Conservation (phyloP, 2,888 invertebrate species). For the Drosophila formosana region DNA sequence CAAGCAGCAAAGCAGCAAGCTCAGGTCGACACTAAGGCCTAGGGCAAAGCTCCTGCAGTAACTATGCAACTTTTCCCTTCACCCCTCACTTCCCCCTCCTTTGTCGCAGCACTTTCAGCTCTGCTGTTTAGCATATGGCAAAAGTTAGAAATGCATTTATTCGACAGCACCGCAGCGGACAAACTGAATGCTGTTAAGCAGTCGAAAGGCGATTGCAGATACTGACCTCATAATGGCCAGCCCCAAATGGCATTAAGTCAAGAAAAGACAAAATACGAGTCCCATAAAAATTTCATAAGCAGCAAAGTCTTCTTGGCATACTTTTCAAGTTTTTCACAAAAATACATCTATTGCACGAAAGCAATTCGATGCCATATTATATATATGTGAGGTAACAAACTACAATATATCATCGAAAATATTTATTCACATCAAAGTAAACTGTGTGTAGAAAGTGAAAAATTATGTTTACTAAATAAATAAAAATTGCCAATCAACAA, state of each 20-base stretch:
- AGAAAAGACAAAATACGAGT: neutral
- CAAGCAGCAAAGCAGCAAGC: slow-evolving; percentile 35
- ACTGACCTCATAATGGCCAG: slow-evolving; percentile 15
- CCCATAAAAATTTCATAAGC: neutral
- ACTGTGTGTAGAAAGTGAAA: too few relatives aligned
- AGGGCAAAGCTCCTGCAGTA: slow-evolving; percentile 4
- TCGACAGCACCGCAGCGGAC: slow-evolving; percentile 6
- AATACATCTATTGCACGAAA: neutral
- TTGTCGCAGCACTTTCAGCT: neutral
- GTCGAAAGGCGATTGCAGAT: slow-evolving; percentile 14
- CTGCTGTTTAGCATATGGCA: slow-evolving; percentile 49
- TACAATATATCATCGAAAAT: too few relatives aligned
- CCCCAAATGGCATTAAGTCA: neutral
- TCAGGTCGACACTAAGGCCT: slow-evolving; percentile 14
- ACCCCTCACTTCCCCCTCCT: neutral
- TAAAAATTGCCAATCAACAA: too few relatives aligned
- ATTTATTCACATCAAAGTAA: too few relatives aligned
- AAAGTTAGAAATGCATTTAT: slow-evolving; percentile 51
- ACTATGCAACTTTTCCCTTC: slow-evolving; percentile 36
- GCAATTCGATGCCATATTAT: too few relatives aligned
- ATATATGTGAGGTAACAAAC: too few relatives aligned
- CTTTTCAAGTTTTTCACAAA: neutral
- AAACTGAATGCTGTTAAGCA: slow-evolving; percentile 8
- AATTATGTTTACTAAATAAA: too few relatives aligned
- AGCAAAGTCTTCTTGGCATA: neutral